A percentile compares a stretch with the other conserved stretches of the same genome.
These are phyloP conservation scores for Chrysodeixis includens DNA, from an alignment of 2,888 invertebrate species.

Conservation along the genomic window DNA sequence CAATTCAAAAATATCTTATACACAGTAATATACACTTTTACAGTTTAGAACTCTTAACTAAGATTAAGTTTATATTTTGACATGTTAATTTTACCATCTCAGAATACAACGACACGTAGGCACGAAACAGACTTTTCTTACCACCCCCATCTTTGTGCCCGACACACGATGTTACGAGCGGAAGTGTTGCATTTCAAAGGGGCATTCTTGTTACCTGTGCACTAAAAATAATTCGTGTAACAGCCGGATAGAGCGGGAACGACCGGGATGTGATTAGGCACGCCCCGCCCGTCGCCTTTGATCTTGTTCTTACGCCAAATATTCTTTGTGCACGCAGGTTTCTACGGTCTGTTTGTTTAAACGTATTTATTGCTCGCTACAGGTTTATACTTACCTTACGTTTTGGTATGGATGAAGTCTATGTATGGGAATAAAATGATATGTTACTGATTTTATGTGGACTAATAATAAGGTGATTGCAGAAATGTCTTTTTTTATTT, in stretches of 20 bases:
- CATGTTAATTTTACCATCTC: neutral
- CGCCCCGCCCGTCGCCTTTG: slow-evolving; percentile 76
- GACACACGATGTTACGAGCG: slow-evolving; percentile 78
- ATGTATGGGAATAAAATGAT: neutral
- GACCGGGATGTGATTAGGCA: slow-evolving; percentile 72
- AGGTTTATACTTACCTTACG: slow-evolving; percentile 1
- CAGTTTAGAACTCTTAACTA: too few relatives aligned
- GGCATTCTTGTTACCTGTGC: slow-evolving; percentile 88
- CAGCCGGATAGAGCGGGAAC: slow-evolving; percentile 68
- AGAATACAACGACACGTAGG: slow-evolving; percentile 40
- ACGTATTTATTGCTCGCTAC: slow-evolving; percentile 29
- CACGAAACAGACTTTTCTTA: slow-evolving; percentile 27
- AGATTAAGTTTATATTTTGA: neutral
- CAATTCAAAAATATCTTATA: too few relatives aligned
- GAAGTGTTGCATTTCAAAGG: slow-evolving; percentile 88
- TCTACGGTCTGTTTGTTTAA: slow-evolving; percentile 41
- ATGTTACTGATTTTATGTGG: too few relatives aligned
- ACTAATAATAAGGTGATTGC: too few relatives aligned
- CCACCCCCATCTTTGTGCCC: slow-evolving; percentile 57
- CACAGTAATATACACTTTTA: too few relatives aligned
- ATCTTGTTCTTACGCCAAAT: slow-evolving; percentile 73
- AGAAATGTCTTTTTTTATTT: too few relatives aligned
- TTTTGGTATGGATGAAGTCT: neutral
- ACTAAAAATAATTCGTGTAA: slow-evolving; percentile 79
- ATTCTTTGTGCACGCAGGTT: slow-evolving; percentile 57